phyloP scores from a whole-genome alignment of 2,113 vertebrate species.

The Chamaetylas fuelleborni region DNA sequence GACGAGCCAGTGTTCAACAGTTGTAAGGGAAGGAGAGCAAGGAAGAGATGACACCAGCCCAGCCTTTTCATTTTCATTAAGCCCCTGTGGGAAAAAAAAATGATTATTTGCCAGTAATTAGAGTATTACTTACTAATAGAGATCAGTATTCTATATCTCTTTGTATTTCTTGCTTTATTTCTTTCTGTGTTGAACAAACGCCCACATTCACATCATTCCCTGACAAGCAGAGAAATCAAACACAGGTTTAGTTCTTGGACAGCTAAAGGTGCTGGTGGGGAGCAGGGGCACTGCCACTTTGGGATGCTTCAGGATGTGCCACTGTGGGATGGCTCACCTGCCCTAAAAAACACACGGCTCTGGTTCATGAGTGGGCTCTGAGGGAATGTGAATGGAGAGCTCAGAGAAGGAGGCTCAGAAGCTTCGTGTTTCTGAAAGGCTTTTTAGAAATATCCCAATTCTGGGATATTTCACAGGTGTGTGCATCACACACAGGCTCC shows the following conservation, averaged over 20 bases:
- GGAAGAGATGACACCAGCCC: neutral
- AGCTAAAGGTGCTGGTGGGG: neutral
- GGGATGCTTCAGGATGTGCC: no score
- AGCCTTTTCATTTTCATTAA: neutral
- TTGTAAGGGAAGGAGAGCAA: neutral
- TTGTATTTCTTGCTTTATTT: neutral
- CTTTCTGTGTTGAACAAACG: neutral
- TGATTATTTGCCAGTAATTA: neutral
- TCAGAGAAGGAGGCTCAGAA: neutral
- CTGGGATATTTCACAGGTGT: rapidly evolving
- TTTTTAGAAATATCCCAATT: rapidly evolving
- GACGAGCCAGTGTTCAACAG: neutral
- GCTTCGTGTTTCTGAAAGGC: rapidly evolving
- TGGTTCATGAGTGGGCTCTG: rapidly evolving
- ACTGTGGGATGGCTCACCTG: neutral
- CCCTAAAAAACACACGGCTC: rapidly evolving
- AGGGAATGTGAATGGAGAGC: rapidly evolving
- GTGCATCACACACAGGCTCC: rapidly evolving
- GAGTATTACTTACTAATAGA: neutral
- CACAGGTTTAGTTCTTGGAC: rapidly evolving
- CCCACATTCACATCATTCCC: neutral
- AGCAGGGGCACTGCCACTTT: neutral
- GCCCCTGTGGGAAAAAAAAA: neutral
- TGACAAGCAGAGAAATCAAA: neutral
- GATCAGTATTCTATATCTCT: neutral